Evolutionary conservation across 92 coral and sea anemone species (phyloP).

Genomic region (Umimayanthus kanabou): DNA sequence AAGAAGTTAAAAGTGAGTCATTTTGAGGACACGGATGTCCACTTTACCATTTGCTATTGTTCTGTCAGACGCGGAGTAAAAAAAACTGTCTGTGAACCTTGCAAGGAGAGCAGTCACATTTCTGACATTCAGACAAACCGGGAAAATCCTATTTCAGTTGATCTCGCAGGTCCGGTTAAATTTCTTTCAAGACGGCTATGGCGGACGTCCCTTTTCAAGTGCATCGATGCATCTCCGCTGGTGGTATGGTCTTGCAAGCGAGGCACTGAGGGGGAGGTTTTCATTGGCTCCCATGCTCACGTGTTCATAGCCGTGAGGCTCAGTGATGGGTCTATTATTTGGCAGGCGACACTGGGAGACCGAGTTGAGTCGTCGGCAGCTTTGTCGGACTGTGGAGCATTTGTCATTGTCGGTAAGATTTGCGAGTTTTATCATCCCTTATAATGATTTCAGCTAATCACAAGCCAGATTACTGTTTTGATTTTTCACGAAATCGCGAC

Average conservation of each 20-base stretch:
- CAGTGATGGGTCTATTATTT: constrained; percentile 67
- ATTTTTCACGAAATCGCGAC: no score
- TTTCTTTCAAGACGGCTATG: constrained; percentile 43
- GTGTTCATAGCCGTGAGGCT: constrained; percentile 80
- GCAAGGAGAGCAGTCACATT: constrained; percentile 13
- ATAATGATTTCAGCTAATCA: no score
- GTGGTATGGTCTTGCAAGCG: constrained; percentile 64
- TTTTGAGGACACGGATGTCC: neutral
- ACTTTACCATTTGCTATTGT: constrained; percentile 59
- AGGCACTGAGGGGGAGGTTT: constrained; percentile 62
- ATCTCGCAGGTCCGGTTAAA: neutral
- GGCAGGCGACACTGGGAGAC: constrained; percentile 86
- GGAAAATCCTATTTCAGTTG: neutral
- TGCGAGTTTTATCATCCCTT: no score
- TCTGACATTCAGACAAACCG: neutral
- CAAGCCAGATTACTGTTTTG: no score
- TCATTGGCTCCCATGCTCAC: constrained; percentile 89
- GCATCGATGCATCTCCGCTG: constrained; percentile 95
- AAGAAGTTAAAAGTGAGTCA: constrained; percentile 29
- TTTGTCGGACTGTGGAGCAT: constrained; percentile 70
- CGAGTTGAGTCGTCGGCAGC: constrained; percentile 92
- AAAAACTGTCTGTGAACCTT: constrained; percentile 50
- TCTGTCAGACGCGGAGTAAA: constrained; percentile 78
- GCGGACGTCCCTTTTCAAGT: constrained; percentile 74
- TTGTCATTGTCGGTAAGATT: constrained; percentile 84